Evolutionary conservation across 2,113 vertebrate species (phyloP).

Genomic region (Callionymus lyra): DNA sequence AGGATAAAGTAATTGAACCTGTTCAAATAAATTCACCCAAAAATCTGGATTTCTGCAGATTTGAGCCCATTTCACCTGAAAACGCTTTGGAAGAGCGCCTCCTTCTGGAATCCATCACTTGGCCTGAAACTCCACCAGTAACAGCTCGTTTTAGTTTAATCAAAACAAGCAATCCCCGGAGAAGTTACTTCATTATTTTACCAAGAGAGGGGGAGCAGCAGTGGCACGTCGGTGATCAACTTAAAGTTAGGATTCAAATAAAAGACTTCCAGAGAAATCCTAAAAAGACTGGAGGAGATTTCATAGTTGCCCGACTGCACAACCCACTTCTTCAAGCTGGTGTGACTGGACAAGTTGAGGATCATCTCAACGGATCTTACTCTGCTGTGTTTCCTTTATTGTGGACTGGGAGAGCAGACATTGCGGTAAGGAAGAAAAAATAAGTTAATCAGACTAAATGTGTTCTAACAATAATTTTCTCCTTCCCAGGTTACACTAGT

Average conservation of each 20-base stretch:
- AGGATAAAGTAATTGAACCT: too few relatives aligned
- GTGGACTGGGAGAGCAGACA: slow-evolving; percentile 75
- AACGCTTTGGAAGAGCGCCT: slow-evolving; percentile 69
- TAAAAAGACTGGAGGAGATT: slow-evolving; percentile 81
- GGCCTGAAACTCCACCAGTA: slow-evolving; percentile 59
- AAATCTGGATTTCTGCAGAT: slow-evolving; percentile 29
- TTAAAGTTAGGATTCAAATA: slow-evolving; percentile 74
- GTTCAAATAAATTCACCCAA: too few relatives aligned
- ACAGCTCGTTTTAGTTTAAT: slow-evolving; percentile 45
- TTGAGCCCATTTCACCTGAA: slow-evolving; percentile 50
- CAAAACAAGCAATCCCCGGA: slow-evolving; percentile 72
- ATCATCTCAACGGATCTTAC: slow-evolving; percentile 79
- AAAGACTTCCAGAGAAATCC: slow-evolving; percentile 74
- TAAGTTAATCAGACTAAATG: too few relatives aligned
- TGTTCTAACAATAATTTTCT: neutral
- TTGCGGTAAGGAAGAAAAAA: slow-evolving; percentile 61
- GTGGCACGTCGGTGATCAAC: slow-evolving; percentile 72
- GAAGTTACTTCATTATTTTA: slow-evolving; percentile 74
- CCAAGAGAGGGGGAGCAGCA: slow-evolving; percentile 20
- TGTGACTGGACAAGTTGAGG: slow-evolving; percentile 73
- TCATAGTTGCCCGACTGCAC: slow-evolving; percentile 76
- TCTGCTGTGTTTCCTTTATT: slow-evolving; percentile 76
- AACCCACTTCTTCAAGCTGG: slow-evolving; percentile 73
- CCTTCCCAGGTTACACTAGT: slow-evolving; percentile 63
- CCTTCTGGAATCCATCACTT: slow-evolving; percentile 66